These are phyloP conservation scores for Tragulus kanchil DNA, from an alignment of 2,113 vertebrate species.

Conservation along the genomic window DNA sequence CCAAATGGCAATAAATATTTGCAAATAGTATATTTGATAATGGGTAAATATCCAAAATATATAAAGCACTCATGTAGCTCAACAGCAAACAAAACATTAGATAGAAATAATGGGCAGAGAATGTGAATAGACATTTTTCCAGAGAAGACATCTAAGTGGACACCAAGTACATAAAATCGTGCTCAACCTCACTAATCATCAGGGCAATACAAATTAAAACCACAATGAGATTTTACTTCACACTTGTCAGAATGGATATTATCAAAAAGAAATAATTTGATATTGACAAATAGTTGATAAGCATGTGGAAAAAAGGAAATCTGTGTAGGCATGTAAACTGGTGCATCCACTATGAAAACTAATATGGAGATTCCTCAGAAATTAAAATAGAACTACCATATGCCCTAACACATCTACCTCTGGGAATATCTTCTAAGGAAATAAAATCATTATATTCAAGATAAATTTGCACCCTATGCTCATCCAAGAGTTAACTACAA, in stretches of 20 bases:
- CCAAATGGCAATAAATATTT: neutral
- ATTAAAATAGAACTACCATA: neutral
- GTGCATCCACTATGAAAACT: neutral
- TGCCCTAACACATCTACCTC: neutral
- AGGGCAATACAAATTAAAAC: neutral
- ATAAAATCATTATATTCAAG: neutral
- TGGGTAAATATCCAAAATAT: neutral
- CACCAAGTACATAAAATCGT: neutral
- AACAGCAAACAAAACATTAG: neutral
- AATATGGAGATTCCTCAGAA: neutral
- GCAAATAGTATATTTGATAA: neutral
- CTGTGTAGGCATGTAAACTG: neutral
- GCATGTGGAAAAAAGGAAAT: neutral
- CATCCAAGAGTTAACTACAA: neutral
- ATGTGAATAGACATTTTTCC: neutral
- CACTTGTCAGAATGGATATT: neutral
- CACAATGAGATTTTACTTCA: neutral
- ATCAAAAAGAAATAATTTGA: neutral
- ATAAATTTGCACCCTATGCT: neutral
- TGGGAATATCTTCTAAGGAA: neutral
- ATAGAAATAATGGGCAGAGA: neutral
- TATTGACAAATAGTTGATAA: no score
- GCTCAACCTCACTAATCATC: neutral
- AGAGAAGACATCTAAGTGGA: neutral
- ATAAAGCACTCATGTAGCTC: neutral